phyloP scores from a whole-genome alignment of 1,140 invertebrate species.

The Meloidogyne hapla region DNA sequence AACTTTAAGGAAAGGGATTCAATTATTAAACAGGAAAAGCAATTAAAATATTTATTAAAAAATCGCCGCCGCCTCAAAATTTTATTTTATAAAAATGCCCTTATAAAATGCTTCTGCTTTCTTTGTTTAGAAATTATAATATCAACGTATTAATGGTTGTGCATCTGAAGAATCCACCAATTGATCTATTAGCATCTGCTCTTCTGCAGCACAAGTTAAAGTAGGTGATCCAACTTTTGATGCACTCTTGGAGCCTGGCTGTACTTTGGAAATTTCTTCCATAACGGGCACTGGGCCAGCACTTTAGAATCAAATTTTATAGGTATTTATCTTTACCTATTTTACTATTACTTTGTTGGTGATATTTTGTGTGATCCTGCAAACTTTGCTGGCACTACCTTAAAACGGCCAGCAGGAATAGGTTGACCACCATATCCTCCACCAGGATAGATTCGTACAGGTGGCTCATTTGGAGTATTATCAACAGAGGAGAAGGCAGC shows the following conservation, averaged over 20 bases:
- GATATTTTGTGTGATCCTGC: conserved; percentile 42
- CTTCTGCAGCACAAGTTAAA: conserved; percentile 24
- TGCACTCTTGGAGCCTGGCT: conserved; percentile 43
- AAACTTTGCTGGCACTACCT: conserved; percentile 44
- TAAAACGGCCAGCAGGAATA: conserved; percentile 32
- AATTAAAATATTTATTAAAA: neutral
- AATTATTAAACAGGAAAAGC: no score
- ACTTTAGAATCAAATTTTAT: conserved; percentile 13
- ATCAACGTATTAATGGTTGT: conserved; percentile 26
- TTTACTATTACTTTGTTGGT: conserved; percentile 38
- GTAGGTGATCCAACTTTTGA: conserved; percentile 15
- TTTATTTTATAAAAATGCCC: neutral
- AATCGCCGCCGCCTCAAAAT: neutral
- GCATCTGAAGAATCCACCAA: conserved; percentile 19
- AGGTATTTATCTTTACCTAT: neutral
- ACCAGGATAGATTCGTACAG: conserved; percentile 56
- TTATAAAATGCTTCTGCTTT: no score
- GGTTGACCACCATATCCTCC: neutral
- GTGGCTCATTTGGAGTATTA: conserved; percentile 62
- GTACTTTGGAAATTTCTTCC: conserved; percentile 60
- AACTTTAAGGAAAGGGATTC: no score
- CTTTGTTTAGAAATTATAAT: neutral
- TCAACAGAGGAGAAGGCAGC: conserved; percentile 58
- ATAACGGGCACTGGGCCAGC: conserved; percentile 60
- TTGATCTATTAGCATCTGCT: conserved; percentile 26